Conservation (phyloP, 2,797 vertebrate species). For the Gymnoscopelus braueri region DNA sequence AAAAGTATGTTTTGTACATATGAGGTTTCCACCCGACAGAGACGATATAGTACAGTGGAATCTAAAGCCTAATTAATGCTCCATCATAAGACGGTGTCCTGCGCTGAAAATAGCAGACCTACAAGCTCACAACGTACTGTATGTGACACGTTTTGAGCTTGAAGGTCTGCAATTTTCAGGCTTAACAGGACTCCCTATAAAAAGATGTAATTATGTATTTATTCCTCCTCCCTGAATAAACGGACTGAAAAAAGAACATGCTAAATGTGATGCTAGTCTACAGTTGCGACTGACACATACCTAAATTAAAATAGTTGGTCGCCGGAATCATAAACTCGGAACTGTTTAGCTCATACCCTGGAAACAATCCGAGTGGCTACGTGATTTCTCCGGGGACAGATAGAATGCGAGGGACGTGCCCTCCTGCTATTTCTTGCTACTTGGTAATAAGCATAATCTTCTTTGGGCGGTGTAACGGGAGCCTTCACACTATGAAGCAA, state of each 20-base stretch:
- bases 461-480: constrained; percentile 72
- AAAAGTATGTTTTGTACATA: too few relatives aligned
- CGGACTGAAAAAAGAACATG: background rate
- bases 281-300: constrained; percentile 5
- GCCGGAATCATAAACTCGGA: background rate
- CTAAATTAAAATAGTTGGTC: constrained; percentile 3
- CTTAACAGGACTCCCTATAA: background rate
- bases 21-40: too few relatives aligned
- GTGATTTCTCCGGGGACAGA: constrained; percentile 22
- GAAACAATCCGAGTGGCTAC: constrained; percentile 47
- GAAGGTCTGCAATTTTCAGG: too few relatives aligned
- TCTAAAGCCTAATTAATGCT: background rate
- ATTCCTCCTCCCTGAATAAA: constrained; percentile 32
- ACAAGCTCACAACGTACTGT: too few relatives aligned
- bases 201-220: constrained; percentile 12
- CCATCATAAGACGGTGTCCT: too few relatives aligned
- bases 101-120: too few relatives aligned
- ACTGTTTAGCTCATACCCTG: constrained; percentile 1
- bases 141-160: too few relatives aligned
- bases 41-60: background rate
- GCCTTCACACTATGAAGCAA: constrained; percentile 74
- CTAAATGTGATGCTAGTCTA: constrained; percentile 27
- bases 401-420: constrained; percentile 21
- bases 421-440: constrained; percentile 51
- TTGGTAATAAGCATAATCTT: constrained; percentile 62